Base-by-base conservation (phyloP, 1,140 invertebrate genomes). In the Pseudomyrmex concolor region DNA sequence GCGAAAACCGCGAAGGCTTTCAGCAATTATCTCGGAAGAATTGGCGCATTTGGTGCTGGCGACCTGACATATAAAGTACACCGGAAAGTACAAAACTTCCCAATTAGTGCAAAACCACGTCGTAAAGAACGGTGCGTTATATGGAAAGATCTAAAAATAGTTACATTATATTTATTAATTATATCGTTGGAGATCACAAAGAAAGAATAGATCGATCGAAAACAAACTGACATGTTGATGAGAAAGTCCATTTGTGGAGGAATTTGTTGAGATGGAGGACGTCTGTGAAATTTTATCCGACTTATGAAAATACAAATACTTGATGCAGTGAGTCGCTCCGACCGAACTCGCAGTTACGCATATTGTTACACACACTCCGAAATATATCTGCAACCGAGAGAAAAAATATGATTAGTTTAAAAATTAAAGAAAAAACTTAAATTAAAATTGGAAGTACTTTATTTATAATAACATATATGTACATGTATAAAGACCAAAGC, bases 41-140 rank as follows among this genome's bases (percentile, higher is more conserved):
- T 96, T 96, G 89, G 96, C 96, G 92, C 96, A 98, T 90, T 96
- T 96, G 73, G 96, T 96, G 84, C 95, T 96, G 57, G 96, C 95
- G 19, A 96, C 93, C 92, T 96, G 96, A 84, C 96, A 96, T 66
- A 98, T 93, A 63, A 98, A 95, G 93, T 98, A 99, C 59, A 98
- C 94, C 12, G 98, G 98, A 92, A 98, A 98, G 93, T 98, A 98
- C 9, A 99, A 94, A 84, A 98, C 96, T 10, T 97, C 97, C 96
- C 97, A 99, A 91, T 98, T 97, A n/a, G 98, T 98, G 92, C 97
- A 97, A 92, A 98, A 98, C 98, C 98, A 99, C 15, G 98, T 98
- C 12, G 98, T 98, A 92, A 99, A 98, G 93, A 99, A 98, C 67
- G 98, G 97, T 43, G 98, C 98, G 93, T 97, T 97, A 94, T 97